phyloP scores from a whole-genome alignment of 1,140 invertebrate species.

The Drosophila dunni region DNA sequence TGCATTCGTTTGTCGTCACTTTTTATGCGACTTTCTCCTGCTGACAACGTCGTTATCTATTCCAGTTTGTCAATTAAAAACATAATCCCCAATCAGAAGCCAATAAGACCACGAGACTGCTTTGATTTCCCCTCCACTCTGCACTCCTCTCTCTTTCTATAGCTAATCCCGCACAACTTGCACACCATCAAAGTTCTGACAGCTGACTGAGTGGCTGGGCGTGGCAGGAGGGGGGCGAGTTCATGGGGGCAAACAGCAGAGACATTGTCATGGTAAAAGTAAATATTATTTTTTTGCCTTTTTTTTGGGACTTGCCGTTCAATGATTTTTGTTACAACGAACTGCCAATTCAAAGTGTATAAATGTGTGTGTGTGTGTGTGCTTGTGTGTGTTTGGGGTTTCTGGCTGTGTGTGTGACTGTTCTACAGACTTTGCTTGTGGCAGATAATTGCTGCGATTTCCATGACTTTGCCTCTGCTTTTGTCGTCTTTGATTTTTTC shows the following conservation, averaged over 20 bases:
- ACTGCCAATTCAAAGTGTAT: constrained; percentile 23
- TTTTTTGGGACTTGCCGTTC: constrained; percentile 12
- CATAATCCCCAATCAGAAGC: constrained; percentile 82
- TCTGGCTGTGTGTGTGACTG: constrained; percentile 7
- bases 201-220: constrained; percentile 2
- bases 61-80: constrained; percentile 83
- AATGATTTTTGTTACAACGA: constrained; percentile 55
- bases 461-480: constrained; percentile 57
- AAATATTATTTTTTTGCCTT: constrained; percentile 71
- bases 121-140: neutral
- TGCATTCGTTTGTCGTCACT: constrained; percentile 82
- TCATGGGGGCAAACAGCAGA: constrained; percentile 25
- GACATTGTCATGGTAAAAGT: constrained; percentile 81
- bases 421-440: constrained; percentile 22
- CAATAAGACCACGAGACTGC: constrained; percentile 68
- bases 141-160: too few species aligned
- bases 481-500: constrained; percentile 40
- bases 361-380: constrained; percentile 4
- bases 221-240: neutral
- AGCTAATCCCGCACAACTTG: constrained; percentile 58
- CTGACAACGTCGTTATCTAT: constrained; percentile 82
- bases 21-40: constrained; percentile 74
- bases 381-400: constrained; percentile 6
- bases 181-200: constrained; percentile 63
- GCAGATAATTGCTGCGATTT: constrained; percentile 76